Evolutionary conservation across 2,113 vertebrate genomes (phyloP), one percentile per base, ranked within the genome.

Genomic region (Corydoras sp.): DNA sequence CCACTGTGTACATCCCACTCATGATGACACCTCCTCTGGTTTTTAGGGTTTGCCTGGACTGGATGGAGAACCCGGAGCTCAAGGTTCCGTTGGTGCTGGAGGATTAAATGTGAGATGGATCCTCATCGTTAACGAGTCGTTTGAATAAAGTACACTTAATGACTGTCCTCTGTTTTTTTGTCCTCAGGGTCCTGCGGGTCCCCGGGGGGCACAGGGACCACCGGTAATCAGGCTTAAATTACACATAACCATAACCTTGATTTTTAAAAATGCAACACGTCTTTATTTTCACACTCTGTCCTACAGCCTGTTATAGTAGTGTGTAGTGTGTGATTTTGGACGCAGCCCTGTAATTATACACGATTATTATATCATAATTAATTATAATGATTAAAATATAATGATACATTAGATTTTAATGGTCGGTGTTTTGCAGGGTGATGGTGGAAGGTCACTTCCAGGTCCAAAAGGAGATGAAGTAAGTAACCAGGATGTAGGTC

Each of bases 401-500:
- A 5, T 43, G 7, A 43, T 43, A 43, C 4, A 43, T 5, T 1
- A 8, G 35, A 43, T 43, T 15, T 7, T 5, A 30, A 4, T 29
- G n/a, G 29, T 51, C 7, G 14, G 50, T n/a, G 0, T 73, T 67
- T 13, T 51, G 10, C 76, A 89, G 89, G 86, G 88, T 60, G 81
- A 89, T 65, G 80, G 73, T 63, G 87, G 89, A 7, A 83, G 83
- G 62, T 84, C 84, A 24, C 64, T 88, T 32, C 69, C 85, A 0
- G 88, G 88, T 66, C 82, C 66, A 53, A 86, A 87, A 84, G 88
- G 88, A 81, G 86, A 86, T 1, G 87, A 90, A 82, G 88, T 88
- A 79, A 63, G 62, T 31, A 43, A 43, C 35, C 35, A 43, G 35
- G 2, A 43, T 43, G 35, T 43, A 8, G 7, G 35, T 43, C 7